A percentile compares a stretch with the other conserved stretches of the same genome.
These are phyloP conservation scores for Euphonia xanthogaster DNA, from an alignment of 2,797 vertebrate species.

Conservation along the genomic window DNA sequence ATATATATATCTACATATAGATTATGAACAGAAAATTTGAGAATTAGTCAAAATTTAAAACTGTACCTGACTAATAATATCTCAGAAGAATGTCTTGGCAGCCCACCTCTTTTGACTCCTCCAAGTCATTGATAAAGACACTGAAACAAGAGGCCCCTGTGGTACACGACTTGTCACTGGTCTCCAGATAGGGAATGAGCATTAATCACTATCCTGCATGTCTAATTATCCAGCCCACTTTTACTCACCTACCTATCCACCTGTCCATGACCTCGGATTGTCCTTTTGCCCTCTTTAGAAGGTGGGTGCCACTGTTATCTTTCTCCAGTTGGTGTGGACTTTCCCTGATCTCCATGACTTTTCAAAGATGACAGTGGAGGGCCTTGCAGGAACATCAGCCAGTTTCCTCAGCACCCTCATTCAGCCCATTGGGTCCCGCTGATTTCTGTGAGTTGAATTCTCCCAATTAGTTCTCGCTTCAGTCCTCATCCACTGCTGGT, in stretches of 20 bases:
- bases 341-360: background rate
- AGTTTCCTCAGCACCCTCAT: background rate
- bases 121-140: background rate
- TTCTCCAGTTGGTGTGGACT: background rate
- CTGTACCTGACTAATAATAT: background rate
- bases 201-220: background rate
- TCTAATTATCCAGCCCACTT: background rate
- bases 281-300: background rate
- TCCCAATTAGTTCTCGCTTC: background rate
- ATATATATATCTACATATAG: background rate
- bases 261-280: background rate
- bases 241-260: background rate
- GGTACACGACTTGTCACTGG: background rate
- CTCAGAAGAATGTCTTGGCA: background rate
- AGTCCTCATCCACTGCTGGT: background rate
- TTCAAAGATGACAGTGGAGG: background rate
- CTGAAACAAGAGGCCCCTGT: background rate
- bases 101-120: background rate
- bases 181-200: background rate
- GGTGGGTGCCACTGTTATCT: background rate
- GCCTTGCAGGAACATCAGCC: background rate
- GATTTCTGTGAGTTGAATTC: background rate
- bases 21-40: background rate
- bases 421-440: background rate
- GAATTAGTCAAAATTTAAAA: background rate